phyloP scores from a whole-genome alignment of 2,113 vertebrate species.

The Alaudala cheleensis region DNA sequence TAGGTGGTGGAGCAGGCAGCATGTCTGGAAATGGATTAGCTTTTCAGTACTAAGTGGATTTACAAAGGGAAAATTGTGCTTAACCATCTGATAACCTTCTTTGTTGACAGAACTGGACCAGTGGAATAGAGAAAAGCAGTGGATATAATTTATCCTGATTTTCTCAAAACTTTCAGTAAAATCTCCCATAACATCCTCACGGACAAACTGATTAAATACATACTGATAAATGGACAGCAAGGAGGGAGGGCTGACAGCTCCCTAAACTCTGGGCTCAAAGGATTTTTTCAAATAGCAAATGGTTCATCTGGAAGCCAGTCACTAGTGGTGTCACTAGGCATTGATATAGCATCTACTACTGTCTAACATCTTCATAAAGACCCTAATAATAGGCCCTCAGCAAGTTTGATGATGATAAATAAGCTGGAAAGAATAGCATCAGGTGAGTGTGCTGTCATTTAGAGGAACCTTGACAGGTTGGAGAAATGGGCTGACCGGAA shows the following conservation, averaged over 20 bases:
- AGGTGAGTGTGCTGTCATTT: too few species aligned
- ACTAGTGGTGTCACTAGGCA: too few species aligned
- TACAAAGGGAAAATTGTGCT: background rate
- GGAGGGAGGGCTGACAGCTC: background rate
- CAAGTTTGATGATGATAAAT: too few species aligned
- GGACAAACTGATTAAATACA: background rate
- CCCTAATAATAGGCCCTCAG: too few species aligned
- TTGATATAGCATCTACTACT: too few species aligned
- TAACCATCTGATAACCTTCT: background rate
- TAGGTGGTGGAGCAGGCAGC: background rate
- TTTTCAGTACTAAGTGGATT: background rate
- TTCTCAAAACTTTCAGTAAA: background rate
- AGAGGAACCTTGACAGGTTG: too few species aligned
- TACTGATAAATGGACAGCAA: background rate
- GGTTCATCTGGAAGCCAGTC: background rate
- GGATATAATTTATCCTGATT: background rate
- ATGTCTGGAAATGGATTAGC: background rate
- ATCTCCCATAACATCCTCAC: background rate
- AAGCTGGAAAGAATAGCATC: too few species aligned
- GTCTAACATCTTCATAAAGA: too few species aligned
- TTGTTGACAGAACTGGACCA: background rate
- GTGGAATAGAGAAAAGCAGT: background rate
- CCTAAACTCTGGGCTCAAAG: background rate
- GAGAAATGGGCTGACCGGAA: too few species aligned
- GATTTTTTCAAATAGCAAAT: background rate